phyloP scores from a whole-genome alignment of 2,888 invertebrate genomes.

The Schizotus pectinicornis region DNA sequence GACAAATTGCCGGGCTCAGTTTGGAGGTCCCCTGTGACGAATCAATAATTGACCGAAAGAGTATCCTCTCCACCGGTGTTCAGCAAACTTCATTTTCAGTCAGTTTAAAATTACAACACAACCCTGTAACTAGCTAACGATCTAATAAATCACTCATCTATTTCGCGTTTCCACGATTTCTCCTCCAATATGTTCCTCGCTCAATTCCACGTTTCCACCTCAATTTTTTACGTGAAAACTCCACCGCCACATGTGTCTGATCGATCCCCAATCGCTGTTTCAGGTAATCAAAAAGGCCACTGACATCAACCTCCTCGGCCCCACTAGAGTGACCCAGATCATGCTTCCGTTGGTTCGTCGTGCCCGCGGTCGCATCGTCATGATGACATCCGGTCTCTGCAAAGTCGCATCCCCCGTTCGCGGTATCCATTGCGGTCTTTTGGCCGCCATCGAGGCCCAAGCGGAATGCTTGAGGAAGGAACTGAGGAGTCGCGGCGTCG shows the following conservation, averaged over 20 bases:
- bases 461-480: slow-evolving; percentile 81
- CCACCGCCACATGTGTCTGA: too few relatives aligned
- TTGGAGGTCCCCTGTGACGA: too few relatives aligned
- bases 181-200: not conserved
- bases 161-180: too few relatives aligned
- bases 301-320: slow-evolving; percentile 79
- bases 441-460: slow-evolving; percentile 81
- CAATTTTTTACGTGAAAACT: too few relatives aligned
- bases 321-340: slow-evolving; percentile 66
- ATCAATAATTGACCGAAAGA: too few relatives aligned
- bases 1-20: too few relatives aligned
- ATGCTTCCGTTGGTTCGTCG: slow-evolving; percentile 82
- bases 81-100: too few relatives aligned
- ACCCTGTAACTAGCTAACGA: too few relatives aligned
- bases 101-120: too few relatives aligned
- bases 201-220: too few relatives aligned
- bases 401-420: slow-evolving; percentile 81
- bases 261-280: slow-evolving; percentile 7
- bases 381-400: slow-evolving; percentile 81
- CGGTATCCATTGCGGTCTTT: slow-evolving; percentile 79
- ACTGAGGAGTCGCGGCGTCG: slow-evolving; percentile 69
- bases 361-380: slow-evolving; percentile 79
- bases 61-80: too few relatives aligned
- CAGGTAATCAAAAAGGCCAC: slow-evolving; percentile 63
- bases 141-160: too few relatives aligned